Percentiles rank a stretch among this genome's conserved stretches.
Conservation (phyloP, 2,888 invertebrate genomes). For the Sceliomorpha sp. region DNA sequence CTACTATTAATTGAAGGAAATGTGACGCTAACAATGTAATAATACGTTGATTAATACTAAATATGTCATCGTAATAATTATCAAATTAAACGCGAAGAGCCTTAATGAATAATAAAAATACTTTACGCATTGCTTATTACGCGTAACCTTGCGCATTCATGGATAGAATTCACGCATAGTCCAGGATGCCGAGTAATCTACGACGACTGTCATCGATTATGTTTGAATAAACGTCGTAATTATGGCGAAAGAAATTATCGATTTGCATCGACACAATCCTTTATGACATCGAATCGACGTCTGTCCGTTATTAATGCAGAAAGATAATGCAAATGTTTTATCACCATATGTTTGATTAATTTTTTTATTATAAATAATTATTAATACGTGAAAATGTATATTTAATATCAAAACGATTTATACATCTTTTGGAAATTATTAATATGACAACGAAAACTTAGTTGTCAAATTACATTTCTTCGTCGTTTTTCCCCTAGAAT, state of each 20-base stretch:
- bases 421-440: too few relatives aligned
- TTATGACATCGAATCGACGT: too few relatives aligned
- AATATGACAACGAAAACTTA: too few relatives aligned
- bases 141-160: constrained; percentile 33
- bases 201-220: constrained; percentile 4
- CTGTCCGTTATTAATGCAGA: too few relatives aligned
- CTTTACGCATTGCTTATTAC: not conserved
- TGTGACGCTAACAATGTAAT: constrained; percentile 25
- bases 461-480: too few relatives aligned
- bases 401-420: too few relatives aligned
- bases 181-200: constrained; percentile 42
- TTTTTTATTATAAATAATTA: too few relatives aligned
- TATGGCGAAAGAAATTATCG: not conserved
- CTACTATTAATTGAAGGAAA: constrained; percentile 13
- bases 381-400: too few relatives aligned
- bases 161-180: constrained; percentile 45
- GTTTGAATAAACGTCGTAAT: not conserved
- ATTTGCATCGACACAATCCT: too few relatives aligned
- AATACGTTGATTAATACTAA: constrained; percentile 12
- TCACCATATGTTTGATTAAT: too few relatives aligned
- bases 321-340: too few relatives aligned
- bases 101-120: constrained; percentile 24
- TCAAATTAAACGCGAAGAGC: constrained; percentile 1
- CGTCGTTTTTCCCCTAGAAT: not conserved
- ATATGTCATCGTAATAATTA: constrained; percentile 17